Conservation (phyloP, 2,888 invertebrate genomes). For the Eristalis pertinax region DNA sequence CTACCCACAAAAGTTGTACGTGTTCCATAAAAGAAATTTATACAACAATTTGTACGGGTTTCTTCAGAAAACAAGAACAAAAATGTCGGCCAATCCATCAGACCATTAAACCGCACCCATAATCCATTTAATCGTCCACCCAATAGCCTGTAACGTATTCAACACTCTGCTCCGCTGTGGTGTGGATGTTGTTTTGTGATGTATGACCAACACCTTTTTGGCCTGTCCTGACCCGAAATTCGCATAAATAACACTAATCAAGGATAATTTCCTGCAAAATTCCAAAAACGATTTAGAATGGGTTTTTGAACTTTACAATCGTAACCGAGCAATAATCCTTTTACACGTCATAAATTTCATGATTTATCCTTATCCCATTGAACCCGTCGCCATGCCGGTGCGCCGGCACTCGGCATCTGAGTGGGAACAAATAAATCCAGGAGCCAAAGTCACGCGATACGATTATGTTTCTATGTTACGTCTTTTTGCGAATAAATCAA, state of each 20-base stretch:
- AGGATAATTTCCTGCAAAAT: constrained; percentile 66
- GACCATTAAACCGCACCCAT: background rate
- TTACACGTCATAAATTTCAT: constrained; percentile 69
- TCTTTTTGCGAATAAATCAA: constrained; percentile 58
- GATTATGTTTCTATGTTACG: constrained; percentile 24
- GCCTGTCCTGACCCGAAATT: background rate
- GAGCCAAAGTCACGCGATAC: constrained; percentile 45
- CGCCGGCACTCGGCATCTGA: background rate
- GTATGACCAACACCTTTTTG: constrained; percentile 38
- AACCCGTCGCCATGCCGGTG: background rate
- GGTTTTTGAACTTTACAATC: constrained; percentile 69
- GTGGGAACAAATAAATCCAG: constrained; percentile 14
- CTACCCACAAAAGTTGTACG: too few species aligned
- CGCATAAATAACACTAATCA: constrained; percentile 68
- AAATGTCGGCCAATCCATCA: background rate
- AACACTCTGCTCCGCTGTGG: background rate
- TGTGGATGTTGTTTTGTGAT: constrained; percentile 36
- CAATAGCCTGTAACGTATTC: constrained; percentile 16
- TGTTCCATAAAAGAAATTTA: too few species aligned
- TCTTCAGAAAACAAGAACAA: too few species aligned
- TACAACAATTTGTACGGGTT: too few species aligned
- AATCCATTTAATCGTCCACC: constrained; percentile 21
- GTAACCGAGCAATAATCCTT: constrained; percentile 69
- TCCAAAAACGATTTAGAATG: constrained; percentile 64
- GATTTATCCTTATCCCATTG: constrained; percentile 44